Evolutionary conservation across 2,888 invertebrate genomes (phyloP).

Genomic region (Drosophila colorata): DNA sequence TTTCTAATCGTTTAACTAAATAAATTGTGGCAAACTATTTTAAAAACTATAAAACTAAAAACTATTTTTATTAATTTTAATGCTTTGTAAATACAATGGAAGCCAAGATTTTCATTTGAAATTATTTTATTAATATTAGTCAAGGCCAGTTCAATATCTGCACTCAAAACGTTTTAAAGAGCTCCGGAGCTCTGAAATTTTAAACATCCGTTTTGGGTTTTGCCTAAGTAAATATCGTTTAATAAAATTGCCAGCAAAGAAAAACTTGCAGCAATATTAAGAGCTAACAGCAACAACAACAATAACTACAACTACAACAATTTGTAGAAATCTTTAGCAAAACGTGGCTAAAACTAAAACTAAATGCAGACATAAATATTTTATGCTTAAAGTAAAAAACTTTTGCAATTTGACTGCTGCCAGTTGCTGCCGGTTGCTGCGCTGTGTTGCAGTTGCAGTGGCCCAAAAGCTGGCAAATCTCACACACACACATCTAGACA

Average conservation of each 20-base stretch:
- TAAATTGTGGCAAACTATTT: neutral
- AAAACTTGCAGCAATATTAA: slow-evolving; percentile 60
- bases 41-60: too few species aligned
- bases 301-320: slow-evolving; percentile 21
- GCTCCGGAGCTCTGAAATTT: slow-evolving; percentile 20
- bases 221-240: slow-evolving; percentile 64
- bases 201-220: slow-evolving; percentile 33
- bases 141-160: slow-evolving; percentile 5
- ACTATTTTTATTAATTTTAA: neutral
- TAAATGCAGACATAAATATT: slow-evolving; percentile 79
- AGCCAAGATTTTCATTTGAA: neutral
- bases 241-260: slow-evolving; percentile 63
- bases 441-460: slow-evolving; percentile 51
- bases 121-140: slow-evolving; percentile 5
- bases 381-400: slow-evolving; percentile 78
- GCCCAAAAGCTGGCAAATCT: slow-evolving; percentile 62
- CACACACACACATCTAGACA: slow-evolving; percentile 33
- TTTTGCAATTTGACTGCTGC: slow-evolving; percentile 76
- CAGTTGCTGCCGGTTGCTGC: slow-evolving; percentile 18
- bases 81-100: neutral
- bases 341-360: slow-evolving; percentile 71
- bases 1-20: neutral
- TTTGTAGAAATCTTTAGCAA: slow-evolving; percentile 56
- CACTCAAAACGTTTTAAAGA: slow-evolving; percentile 10
- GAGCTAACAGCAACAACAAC: slow-evolving; percentile 17